These are phyloP conservation scores for Montipora cactus DNA, from an alignment of 64 coral and sea anemone species.

Conservation along the genomic window DNA sequence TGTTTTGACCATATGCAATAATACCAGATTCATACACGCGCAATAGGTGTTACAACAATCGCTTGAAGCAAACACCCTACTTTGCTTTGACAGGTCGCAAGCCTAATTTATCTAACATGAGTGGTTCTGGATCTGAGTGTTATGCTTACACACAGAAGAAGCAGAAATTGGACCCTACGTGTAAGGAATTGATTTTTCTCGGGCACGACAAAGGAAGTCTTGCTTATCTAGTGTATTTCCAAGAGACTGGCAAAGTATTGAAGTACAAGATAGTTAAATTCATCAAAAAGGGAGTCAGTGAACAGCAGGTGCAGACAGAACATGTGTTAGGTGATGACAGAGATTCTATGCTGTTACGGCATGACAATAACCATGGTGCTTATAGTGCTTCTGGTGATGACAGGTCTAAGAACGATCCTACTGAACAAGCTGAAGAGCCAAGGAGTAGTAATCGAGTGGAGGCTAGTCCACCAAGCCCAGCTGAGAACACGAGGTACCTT, in stretches of 20 bases:
- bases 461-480: no score
- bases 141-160: conserved; percentile 13
- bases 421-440: not conserved
- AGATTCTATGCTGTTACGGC: not conserved
- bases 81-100: not conserved
- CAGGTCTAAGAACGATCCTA: not conserved
- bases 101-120: conserved; percentile 47
- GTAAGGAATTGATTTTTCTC: no score
- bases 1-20: conserved; percentile 42
- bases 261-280: conserved; percentile 17
- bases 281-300: not conserved
- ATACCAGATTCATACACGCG: conserved; percentile 12
- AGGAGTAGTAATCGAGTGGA: no score
- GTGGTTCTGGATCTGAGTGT: conserved; percentile 22
- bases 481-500: not conserved
- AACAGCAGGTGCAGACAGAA: conserved; percentile 16
- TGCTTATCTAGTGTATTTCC: conserved; percentile 37
- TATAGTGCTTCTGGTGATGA: not conserved
- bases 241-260: not conserved
- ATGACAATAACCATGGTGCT: not conserved
- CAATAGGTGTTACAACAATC: conserved; percentile 16
- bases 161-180: no score
- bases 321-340: not conserved
- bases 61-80: not conserved
- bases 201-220: not conserved